A percentile compares a stretch with the other conserved stretches of the same genome.
Conservation (phyloP, 2,888 invertebrate genomes). For the Netelia melanura region DNA sequence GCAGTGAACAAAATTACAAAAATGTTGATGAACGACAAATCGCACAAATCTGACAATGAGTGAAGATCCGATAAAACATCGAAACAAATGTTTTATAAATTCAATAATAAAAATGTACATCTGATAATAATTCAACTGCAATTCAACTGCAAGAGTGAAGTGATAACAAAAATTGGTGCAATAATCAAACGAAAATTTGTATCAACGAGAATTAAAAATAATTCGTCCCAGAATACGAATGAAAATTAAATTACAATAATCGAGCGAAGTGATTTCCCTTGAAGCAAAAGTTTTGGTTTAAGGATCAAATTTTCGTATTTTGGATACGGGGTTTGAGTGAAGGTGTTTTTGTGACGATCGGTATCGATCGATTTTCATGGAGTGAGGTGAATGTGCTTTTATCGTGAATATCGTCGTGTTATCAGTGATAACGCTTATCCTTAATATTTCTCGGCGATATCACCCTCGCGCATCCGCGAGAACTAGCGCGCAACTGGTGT, state of each 20-base stretch:
- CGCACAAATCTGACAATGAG: background rate
- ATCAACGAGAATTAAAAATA: too few relatives aligned
- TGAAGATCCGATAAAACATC: background rate
- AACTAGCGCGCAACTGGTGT: conserved; percentile 77
- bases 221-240: background rate
- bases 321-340: conserved; percentile 32
- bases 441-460: conserved; percentile 46
- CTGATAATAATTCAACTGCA: background rate
- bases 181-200: background rate
- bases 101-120: background rate
- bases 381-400: conserved; percentile 74
- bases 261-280: too few relatives aligned
- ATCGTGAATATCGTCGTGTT: conserved; percentile 36
- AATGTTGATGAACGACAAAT: background rate
- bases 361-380: conserved; percentile 39
- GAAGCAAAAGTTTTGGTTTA: background rate
- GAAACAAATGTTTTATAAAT: background rate
- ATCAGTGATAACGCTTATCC: conserved; percentile 54
- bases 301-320: background rate
- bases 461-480: conserved; percentile 62
- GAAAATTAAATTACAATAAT: background rate
- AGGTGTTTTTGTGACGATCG: conserved; percentile 1
- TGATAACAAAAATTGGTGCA: background rate
- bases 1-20: background rate
- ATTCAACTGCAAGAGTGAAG: background rate